Base-by-base conservation (phyloP, 2,888 invertebrate genomes). In the Orthosia cruda region DNA sequence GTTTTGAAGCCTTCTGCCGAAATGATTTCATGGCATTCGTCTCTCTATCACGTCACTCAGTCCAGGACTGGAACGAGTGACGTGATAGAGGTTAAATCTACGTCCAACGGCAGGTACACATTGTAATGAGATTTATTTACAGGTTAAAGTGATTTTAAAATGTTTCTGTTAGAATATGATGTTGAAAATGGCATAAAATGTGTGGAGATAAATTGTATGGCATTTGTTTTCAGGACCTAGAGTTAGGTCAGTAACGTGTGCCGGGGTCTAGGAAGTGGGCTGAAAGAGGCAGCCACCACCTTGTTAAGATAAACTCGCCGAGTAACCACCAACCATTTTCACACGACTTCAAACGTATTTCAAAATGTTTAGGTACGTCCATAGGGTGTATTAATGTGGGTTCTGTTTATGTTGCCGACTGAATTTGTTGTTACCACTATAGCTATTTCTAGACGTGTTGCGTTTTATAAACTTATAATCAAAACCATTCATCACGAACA, bases 261-360 rank as follows among this genome's bases (percentile, higher is more conserved):
- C 26, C 59, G 55, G 69, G 66, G 57, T 26, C 80, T 80, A 63
- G 67, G 70, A 73, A 67, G 68, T 67, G 71, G 64, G 70, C 67
- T 55, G 66, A 23, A 74, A 13, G 68, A 45, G 74, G 69, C 52
- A n/a, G 78, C 67, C 71, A 74, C 80, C 77, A 77, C 82, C 85
- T 89, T 90, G 89, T 91, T 91, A 88, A 91, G 90, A 91, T 91
- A 90, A 91, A 87, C 88, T 74, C 72, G 57, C 74, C 62, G 77
- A 69, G 73, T 77, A 74, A 77, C 84, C 59, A 77, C 81, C 66
- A 85, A 80, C 87, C 81, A 87, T 88, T 87, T 87, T 86, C 89
- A 85, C 87, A 88, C 87, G 84, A 88, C 83, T 88, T 87, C 84
- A 87, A 87, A 87, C 87, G 87, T 89, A 88, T 89, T 90, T 89